Evolutionary conservation across 2,797 vertebrate genomes (phyloP), one percentile per base, ranked within the genome.

Genomic region (Typhlichthys subterraneus): DNA sequence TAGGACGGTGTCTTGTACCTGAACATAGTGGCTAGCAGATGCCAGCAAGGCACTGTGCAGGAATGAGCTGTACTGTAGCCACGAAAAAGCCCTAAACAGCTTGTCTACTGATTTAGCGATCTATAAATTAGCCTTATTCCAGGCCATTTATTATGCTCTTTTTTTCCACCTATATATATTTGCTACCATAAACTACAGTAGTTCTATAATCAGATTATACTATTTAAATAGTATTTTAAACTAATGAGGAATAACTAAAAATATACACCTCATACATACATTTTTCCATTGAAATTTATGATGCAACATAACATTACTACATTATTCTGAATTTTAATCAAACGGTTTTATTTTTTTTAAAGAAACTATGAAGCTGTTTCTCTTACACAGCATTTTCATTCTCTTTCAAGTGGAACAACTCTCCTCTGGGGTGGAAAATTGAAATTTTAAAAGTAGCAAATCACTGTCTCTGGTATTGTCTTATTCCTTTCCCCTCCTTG

Each of bases 371-470:
- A 61, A 12, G 14, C 6, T 56, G 76, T 81, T 77, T 67, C 67
- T 73, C 58, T 33, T 50, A 57, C 75, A 61, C 77, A 82, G 77
- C 78, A 62, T 84, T 77, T 82, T 72, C 73, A 57, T 75, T 80
- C 62, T 72, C 80, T 63, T 76, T 85, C 79, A 83, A 84, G 83
- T 87, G 85, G 79, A 87, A 84, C 85, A 76, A 78, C 61, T 52
- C 65, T 88, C 79, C 85, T 87, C 82, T 83, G 84, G 77, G 73
- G 53, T 86, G 85, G 87, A 87, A 87, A 87, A 90, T 88, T 88
- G 82, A 87, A 84, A 88, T 86, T 85, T 85, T 71, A 87, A 87
- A 82, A 79, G 84, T 46, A 63, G 70, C 80, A 88, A 87, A 85
- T 86, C 83, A 81, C 77, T 55, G 75, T 83, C 76, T 78, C 72